Percentiles rank a stretch among this genome's conserved stretches.
These are phyloP conservation scores for Eustalomyia histrio DNA, from an alignment of 2,888 invertebrate genomes.

Conservation along the genomic window DNA sequence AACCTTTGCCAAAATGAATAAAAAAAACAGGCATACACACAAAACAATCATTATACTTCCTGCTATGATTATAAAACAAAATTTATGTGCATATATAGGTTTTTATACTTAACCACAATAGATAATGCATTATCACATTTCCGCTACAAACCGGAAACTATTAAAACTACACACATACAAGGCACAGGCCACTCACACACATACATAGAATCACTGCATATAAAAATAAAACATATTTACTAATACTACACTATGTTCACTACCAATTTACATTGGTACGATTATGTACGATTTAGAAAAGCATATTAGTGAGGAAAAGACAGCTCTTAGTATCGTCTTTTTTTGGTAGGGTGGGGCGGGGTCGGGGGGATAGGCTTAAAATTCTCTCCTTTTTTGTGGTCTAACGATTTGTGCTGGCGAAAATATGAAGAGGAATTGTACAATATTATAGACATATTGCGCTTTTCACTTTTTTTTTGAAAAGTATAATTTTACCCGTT, in stretches of 20 bases:
- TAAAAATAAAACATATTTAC: neutral
- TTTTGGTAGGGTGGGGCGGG: no score
- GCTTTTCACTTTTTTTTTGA: slow-evolving; percentile 17
- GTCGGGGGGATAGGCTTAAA: no score
- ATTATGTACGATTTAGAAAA: neutral
- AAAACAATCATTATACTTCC: slow-evolving; percentile 51
- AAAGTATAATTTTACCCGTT: neutral
- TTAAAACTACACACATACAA: slow-evolving; percentile 41
- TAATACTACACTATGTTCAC: neutral
- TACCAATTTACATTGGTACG: neutral
- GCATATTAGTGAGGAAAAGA: neutral
- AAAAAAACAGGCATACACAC: neutral
- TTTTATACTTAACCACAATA: slow-evolving; percentile 58
- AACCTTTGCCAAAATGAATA: neutral
- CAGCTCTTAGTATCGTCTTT: no score
- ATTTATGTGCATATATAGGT: slow-evolving; percentile 3
- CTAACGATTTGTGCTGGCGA: neutral
- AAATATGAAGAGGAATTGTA: neutral
- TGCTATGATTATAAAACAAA: slow-evolving; percentile 31
- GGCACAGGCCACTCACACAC: neutral
- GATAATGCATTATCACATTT: slow-evolving; percentile 65
- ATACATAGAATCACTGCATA: neutral
- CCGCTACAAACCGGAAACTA: slow-evolving; percentile 65
- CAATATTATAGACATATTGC: slow-evolving; percentile 1
- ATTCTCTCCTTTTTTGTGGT: no score